Conservation (phyloP, 2,888 invertebrate species). For the Hoplodrina ambigua region DNA sequence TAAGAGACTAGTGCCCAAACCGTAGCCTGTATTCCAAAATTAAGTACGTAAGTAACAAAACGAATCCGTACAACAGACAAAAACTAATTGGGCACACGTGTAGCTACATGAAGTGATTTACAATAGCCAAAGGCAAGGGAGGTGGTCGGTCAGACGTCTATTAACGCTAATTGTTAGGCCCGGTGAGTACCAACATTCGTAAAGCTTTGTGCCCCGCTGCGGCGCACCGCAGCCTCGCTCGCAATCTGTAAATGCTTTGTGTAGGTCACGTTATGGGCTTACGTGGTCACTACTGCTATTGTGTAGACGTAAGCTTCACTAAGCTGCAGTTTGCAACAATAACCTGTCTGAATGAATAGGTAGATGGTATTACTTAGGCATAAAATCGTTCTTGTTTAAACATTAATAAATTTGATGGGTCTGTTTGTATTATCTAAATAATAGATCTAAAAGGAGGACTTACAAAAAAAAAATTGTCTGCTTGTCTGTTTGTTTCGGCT, state of each 20-base stretch:
- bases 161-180: slow-evolving; percentile 79
- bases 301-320: slow-evolving; percentile 62
- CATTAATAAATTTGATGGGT: background rate
- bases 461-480: too few species aligned
- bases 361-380: slow-evolving; percentile 15
- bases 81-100: slow-evolving; percentile 49
- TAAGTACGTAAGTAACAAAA: background rate
- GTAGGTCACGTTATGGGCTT: slow-evolving; percentile 75
- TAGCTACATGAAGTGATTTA: slow-evolving; percentile 57
- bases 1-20: too few species aligned
- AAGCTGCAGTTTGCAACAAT: slow-evolving; percentile 61
- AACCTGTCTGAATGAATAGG: slow-evolving; percentile 26
- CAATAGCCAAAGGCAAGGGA: slow-evolving; percentile 57
- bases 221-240: slow-evolving; percentile 75
- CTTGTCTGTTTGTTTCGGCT: too few species aligned
- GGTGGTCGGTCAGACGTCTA: slow-evolving; percentile 74
- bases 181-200: slow-evolving; percentile 69
- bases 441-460: too few species aligned
- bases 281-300: slow-evolving; percentile 66
- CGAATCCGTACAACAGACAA: slow-evolving; percentile 20
- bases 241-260: slow-evolving; percentile 81
- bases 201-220: slow-evolving; percentile 75
- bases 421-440: too few species aligned
- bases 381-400: slow-evolving; percentile 17
- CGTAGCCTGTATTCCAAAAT: too few species aligned